A percentile compares a stretch with the other conserved stretches of the same genome.
These are phyloP conservation scores for Caenorhabditis auriculariae DNA, from an alignment of 2,888 invertebrate species.

Conservation along the genomic window DNA sequence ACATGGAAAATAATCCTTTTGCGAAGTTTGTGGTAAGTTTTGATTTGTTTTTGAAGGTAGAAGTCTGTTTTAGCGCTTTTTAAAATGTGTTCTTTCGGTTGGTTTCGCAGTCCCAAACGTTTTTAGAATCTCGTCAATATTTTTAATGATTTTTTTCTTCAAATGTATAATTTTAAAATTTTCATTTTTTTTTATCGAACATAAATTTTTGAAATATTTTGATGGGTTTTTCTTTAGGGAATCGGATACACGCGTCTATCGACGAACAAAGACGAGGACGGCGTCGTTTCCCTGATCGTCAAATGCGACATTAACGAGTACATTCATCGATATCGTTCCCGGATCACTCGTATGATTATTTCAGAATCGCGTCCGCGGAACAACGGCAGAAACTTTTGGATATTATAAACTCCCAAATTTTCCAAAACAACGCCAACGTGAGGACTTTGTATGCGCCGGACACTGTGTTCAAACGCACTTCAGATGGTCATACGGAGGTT, in stretches of 20 bases:
- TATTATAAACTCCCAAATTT: no score
- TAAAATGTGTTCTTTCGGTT: no score
- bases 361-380: not conserved
- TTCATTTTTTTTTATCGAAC: not conserved
- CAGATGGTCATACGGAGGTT: constrained; percentile 14
- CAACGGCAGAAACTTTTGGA: no score
- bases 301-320: constrained; percentile 72
- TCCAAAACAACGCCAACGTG: constrained; percentile 73
- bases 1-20: constrained; percentile 68
- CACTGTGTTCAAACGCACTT: constrained; percentile 68
- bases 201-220: not conserved
- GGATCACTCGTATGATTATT: no score
- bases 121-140: not conserved
- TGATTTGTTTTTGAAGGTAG: no score
- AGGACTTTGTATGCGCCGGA: constrained; percentile 76
- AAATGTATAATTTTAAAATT: not conserved
- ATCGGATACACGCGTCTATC: constrained; percentile 88
- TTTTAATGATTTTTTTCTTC: not conserved
- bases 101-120: no score
- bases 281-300: constrained; percentile 82
- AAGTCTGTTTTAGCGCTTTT: no score
- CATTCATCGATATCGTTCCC: no score
- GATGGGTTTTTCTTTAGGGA: constrained; percentile 68
- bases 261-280: constrained; percentile 84
- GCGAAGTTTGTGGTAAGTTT: constrained; percentile 17